Percentiles rank a stretch among this genome's conserved stretches.
Evolutionary conservation across 2,888 invertebrate species (phyloP).

Genomic region (Clepsis dumicolana): DNA sequence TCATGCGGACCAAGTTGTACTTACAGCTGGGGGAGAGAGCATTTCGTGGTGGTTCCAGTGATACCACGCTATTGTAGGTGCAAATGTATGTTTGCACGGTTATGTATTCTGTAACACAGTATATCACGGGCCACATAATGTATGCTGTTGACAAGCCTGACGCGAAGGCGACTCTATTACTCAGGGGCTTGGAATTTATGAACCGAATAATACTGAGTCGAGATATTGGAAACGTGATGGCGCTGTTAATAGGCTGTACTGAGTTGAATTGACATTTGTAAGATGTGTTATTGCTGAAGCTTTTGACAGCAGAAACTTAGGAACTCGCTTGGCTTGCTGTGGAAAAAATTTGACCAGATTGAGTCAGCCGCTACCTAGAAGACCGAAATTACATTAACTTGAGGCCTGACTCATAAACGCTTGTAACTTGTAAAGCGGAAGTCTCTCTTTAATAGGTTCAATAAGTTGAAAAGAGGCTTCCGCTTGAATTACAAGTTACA

Average conservation of each 20-base stretch:
- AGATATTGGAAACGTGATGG: constrained; percentile 81
- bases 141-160: constrained; percentile 74
- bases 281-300: neutral
- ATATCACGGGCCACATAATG: constrained; percentile 69
- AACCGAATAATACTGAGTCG: constrained; percentile 73
- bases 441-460: no score
- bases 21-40: neutral
- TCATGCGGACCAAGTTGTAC: constrained; percentile 31
- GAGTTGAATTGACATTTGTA: constrained; percentile 8
- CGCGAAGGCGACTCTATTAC: constrained; percentile 74
- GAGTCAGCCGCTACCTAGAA: no score
- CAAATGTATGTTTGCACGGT: constrained; percentile 28
- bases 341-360: no score
- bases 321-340: neutral
- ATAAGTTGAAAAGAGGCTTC: no score
- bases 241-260: constrained; percentile 62
- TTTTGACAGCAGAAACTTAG: neutral
- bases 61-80: neutral
- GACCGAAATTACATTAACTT: no score
- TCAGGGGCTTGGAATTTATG: constrained; percentile 75
- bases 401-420: no score
- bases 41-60: neutral
- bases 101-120: constrained; percentile 46
- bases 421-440: no score
- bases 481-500: no score